These are phyloP conservation scores for Zaprionus lineosus DNA, from an alignment of 2,888 invertebrate species.

Conservation along the genomic window DNA sequence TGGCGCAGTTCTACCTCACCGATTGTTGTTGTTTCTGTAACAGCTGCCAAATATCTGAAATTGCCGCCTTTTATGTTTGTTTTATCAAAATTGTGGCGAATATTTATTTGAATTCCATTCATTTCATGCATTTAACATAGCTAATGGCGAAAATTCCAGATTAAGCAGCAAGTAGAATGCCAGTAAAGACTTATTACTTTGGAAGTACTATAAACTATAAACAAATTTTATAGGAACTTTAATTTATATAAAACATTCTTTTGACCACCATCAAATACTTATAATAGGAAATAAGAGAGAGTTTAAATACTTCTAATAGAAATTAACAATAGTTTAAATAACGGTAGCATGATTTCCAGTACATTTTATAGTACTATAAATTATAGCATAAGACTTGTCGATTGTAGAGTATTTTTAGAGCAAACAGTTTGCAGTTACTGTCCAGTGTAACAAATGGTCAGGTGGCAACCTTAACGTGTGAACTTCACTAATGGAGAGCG, in stretches of 20 bases:
- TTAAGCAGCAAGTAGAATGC: not conserved
- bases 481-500: slow-evolving; percentile 45
- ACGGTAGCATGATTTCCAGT: no score
- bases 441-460: not conserved
- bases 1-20: slow-evolving; percentile 34
- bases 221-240: no score
- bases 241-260: no score
- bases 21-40: slow-evolving; percentile 37
- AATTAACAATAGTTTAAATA: no score
- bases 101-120: slow-evolving; percentile 19
- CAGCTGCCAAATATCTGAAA: slow-evolving; percentile 59
- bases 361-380: no score
- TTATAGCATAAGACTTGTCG: no score
- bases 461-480: slow-evolving; percentile 46
- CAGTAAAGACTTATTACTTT: no score
- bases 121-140: not conserved
- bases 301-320: no score
- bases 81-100: slow-evolving; percentile 42
- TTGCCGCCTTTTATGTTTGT: slow-evolving; percentile 61
- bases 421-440: slow-evolving; percentile 11
- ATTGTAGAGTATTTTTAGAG: not conserved
- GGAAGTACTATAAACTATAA: no score
- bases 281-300: no score
- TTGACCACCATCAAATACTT: no score
- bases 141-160: not conserved